Evolutionary conservation across 92 coral and sea anemone genomes (phyloP).

Genomic region (Scolanthus callimorphus): DNA sequence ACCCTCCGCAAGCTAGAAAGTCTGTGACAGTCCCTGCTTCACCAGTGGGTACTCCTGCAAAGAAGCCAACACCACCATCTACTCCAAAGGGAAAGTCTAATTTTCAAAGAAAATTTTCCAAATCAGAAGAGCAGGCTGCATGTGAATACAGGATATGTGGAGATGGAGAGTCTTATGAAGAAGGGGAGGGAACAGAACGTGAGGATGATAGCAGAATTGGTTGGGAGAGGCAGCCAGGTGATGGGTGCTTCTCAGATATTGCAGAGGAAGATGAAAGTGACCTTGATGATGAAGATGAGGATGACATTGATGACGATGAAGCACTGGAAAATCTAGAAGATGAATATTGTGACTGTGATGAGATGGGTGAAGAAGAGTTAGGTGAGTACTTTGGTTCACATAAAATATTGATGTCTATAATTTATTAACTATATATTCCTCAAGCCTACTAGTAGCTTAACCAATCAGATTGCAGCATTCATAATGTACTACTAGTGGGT

Average conservation of each 20-base stretch:
- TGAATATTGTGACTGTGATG: constrained; percentile 56
- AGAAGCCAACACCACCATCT: constrained; percentile 65
- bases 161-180: constrained; percentile 82
- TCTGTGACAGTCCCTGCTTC: constrained; percentile 5
- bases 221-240: constrained; percentile 88
- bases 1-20: constrained; percentile 45
- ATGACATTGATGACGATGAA: constrained; percentile 44
- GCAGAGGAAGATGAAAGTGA: constrained; percentile 89
- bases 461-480: too few relatives aligned
- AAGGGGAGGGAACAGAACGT: constrained; percentile 11
- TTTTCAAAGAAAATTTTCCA: constrained; percentile 55
- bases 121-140: constrained; percentile 30
- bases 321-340: constrained; percentile 40
- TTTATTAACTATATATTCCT: too few relatives aligned
- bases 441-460: too few relatives aligned
- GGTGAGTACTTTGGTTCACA: too few relatives aligned
- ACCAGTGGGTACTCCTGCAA: constrained; percentile 10
- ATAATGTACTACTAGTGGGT: too few relatives aligned
- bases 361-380: constrained; percentile 43
- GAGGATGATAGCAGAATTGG: constrained; percentile 28
- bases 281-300: constrained; percentile 32
- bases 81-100: constrained; percentile 33
- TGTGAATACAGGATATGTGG: constrained; percentile 75
- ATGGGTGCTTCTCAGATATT: constrained; percentile 97
- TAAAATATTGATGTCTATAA: too few relatives aligned